Conservation (phyloP, 2,113 vertebrate genomes). For the Rhynchopsitta pachyrhyncha region DNA sequence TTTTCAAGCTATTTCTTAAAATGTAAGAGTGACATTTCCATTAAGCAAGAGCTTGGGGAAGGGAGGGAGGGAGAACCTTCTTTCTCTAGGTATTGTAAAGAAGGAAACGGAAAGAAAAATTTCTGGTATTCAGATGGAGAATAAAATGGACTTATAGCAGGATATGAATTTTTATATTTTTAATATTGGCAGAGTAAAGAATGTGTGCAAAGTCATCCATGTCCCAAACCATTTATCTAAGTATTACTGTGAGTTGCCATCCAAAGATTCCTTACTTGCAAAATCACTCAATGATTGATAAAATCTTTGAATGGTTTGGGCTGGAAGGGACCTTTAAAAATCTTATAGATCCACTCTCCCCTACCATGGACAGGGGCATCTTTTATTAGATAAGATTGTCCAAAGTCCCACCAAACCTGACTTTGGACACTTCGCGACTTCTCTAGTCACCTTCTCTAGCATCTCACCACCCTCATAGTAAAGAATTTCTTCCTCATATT, state of each 20-base stretch:
- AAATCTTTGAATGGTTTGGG: neutral
- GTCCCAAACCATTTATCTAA: neutral
- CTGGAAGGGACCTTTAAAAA: neutral
- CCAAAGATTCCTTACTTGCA: neutral
- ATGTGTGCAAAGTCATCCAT: neutral
- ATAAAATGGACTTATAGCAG: neutral
- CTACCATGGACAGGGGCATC: neutral
- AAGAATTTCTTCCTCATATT: neutral
- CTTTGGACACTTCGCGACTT: neutral
- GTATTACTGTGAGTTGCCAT: neutral
- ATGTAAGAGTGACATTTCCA: neutral
- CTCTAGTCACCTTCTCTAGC: neutral
- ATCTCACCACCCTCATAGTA: neutral
- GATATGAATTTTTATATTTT: neutral
- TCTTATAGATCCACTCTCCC: neutral
- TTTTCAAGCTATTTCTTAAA: neutral
- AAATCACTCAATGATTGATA: neutral
- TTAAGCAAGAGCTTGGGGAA: neutral
- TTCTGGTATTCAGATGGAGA: neutral
- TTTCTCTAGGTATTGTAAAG: neutral
- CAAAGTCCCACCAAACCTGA: neutral
- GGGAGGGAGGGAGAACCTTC: neutral
- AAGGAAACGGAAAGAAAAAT: neutral
- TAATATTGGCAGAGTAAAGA: neutral
- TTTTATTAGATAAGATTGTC: neutral